Conservation (phyloP, 2,797 vertebrate species). For the Cossypha heuglini region DNA sequence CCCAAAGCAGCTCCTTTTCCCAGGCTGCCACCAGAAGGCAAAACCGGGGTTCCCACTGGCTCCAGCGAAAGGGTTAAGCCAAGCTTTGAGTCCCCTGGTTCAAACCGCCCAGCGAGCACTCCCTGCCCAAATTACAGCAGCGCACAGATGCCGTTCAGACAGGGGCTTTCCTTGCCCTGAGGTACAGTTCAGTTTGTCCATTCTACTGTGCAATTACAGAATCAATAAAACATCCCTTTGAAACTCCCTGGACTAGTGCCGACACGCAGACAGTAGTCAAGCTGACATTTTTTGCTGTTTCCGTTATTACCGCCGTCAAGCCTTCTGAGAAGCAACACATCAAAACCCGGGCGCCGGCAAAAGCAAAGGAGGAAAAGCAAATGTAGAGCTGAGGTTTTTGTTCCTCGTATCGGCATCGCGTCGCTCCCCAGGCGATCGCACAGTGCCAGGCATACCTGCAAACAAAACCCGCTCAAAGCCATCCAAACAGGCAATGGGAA, state of each 20-base stretch:
- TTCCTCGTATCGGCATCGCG: not conserved
- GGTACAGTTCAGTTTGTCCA: constrained; percentile 81
- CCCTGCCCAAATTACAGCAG: constrained; percentile 74
- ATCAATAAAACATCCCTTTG: constrained; percentile 87
- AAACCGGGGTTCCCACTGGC: not conserved
- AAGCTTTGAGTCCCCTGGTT: constrained; percentile 18
- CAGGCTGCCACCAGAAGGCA: not conserved
- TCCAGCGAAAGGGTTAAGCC: constrained; percentile 41
- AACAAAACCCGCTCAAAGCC: not conserved
- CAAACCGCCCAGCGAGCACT: constrained; percentile 31
- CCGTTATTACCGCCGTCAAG: constrained; percentile 72
- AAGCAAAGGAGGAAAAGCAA: constrained; percentile 54
- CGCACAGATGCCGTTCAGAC: constrained; percentile 81
- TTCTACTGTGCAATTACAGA: constrained; percentile 81
- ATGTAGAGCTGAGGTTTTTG: constrained; percentile 27
- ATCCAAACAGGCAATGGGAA: not conserved
- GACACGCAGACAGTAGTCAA: constrained; percentile 77
- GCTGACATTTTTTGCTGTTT: constrained; percentile 73
- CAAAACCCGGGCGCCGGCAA: constrained; percentile 47
- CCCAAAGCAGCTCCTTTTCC: not conserved
- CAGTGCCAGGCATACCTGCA: not conserved
- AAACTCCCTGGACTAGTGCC: constrained; percentile 84
- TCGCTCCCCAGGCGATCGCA: not conserved
- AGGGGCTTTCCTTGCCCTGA: constrained; percentile 82
- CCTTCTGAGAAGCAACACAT: constrained; percentile 70